Conservation (phyloP, 2,113 vertebrate genomes). For the Carollia perspicillata region DNA sequence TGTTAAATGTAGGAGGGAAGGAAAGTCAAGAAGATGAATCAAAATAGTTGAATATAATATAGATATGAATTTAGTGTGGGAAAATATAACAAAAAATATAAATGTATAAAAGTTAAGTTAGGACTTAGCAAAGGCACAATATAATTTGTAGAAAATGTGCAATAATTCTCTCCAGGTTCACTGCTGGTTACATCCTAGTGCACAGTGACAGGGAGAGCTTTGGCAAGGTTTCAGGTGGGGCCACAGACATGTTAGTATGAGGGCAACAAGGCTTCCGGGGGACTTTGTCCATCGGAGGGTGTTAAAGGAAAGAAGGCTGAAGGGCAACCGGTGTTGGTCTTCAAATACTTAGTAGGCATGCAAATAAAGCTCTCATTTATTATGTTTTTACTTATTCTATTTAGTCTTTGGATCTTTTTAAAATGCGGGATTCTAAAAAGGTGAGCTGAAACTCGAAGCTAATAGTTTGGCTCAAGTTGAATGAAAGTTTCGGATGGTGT, state of each 20-base stretch:
- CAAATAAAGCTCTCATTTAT: neutral
- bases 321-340: neutral
- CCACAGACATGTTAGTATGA: neutral
- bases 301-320: neutral
- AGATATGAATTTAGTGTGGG: neutral
- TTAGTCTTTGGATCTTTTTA: neutral
- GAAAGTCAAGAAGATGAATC: neutral
- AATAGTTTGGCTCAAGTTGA: neutral
- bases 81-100: neutral
- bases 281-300: neutral
- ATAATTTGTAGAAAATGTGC: neutral
- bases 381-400: neutral
- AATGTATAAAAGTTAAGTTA: neutral
- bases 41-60: neutral
- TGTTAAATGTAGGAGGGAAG: neutral
- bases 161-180: neutral
- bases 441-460: conserved; percentile 4
- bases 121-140: neutral
- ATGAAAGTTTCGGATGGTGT: neutral
- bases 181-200: too few species aligned
- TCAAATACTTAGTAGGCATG: neutral
- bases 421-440: neutral
- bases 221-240: neutral
- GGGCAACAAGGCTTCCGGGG: neutral
- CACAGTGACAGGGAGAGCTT: neutral